These are phyloP conservation scores for Cryptocephalus primarius DNA, from an alignment of 2,888 invertebrate species.

Conservation along the genomic window DNA sequence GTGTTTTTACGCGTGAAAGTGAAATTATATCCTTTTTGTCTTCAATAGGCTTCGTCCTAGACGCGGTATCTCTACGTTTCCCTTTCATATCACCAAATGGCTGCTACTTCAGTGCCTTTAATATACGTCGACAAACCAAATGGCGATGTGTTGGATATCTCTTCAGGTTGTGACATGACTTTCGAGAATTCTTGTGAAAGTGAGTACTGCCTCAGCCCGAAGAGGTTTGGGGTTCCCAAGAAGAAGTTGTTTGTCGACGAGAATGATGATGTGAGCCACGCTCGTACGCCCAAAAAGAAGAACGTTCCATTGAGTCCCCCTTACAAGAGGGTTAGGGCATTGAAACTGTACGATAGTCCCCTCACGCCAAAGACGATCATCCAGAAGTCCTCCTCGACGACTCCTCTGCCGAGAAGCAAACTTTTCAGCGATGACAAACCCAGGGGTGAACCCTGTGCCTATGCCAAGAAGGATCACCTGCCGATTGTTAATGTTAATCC, in stretches of 20 bases:
- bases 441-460: conserved; percentile 33
- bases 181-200: conserved; percentile 45
- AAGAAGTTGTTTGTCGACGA: conserved; percentile 47
- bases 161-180: conserved; percentile 53
- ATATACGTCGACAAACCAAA: too few species aligned
- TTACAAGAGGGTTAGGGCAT: conserved; percentile 46
- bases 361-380: conserved; percentile 76
- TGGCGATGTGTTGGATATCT: conserved; percentile 30
- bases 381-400: conserved; percentile 50
- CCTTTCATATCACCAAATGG: too few species aligned
- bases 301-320: conserved; percentile 44
- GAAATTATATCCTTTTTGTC: conserved; percentile 18
- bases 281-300: conserved; percentile 21
- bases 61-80: too few species aligned
- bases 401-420: conserved; percentile 39
- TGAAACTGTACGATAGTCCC: conserved; percentile 72
- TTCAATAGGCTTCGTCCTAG: conserved; percentile 4
- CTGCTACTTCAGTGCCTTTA: too few species aligned
- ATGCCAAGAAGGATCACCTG: conserved; percentile 38
- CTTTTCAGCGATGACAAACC: conserved; percentile 40
- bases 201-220: conserved; percentile 35
- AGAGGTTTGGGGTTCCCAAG: conserved; percentile 44
- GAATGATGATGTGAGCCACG: not conserved
- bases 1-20: too few species aligned
- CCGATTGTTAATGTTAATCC: conserved; percentile 74